A percentile compares a stretch with the other conserved stretches of the same genome.
These are phyloP conservation scores for Copidosoma aretas DNA, from an alignment of 2,888 invertebrate species.

Conservation along the genomic window DNA sequence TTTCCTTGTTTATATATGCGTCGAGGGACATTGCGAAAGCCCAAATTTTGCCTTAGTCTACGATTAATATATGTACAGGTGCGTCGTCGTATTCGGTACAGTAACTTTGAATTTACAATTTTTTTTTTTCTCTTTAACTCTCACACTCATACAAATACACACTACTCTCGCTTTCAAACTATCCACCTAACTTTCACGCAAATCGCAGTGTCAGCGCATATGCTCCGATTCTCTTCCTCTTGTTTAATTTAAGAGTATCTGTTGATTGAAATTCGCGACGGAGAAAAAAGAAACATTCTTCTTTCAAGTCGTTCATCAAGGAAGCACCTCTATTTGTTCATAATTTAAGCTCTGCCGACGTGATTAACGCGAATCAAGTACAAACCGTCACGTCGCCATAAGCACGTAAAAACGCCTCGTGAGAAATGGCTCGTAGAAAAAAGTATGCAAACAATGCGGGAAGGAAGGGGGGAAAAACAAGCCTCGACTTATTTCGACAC, in stretches of 20 bases:
- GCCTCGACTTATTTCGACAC: slow-evolving; percentile 33
- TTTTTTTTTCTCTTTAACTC: slow-evolving; percentile 26
- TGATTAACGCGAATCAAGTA: slow-evolving; percentile 30
- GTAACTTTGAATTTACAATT: slow-evolving; percentile 41
- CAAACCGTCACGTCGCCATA: slow-evolving; percentile 20
- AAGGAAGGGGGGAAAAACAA: slow-evolving; percentile 17
- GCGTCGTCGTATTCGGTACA: slow-evolving; percentile 34
- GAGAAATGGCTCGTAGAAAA: background rate
- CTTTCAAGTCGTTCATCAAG: slow-evolving; percentile 24
- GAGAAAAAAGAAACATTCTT: slow-evolving; percentile 16
- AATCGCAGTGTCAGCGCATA: slow-evolving; percentile 21
- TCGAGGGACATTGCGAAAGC: slow-evolving; percentile 41
- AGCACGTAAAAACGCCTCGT: background rate
- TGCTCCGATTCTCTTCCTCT: slow-evolving; percentile 10
- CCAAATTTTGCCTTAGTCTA: slow-evolving; percentile 43
- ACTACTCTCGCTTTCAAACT: slow-evolving; percentile 17
- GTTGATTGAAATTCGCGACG: slow-evolving; percentile 23
- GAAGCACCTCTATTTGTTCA: slow-evolving; percentile 35
- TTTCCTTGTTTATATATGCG: slow-evolving; percentile 17
- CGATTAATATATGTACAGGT: slow-evolving; percentile 40
- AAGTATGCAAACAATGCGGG: slow-evolving; percentile 18
- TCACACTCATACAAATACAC: slow-evolving; percentile 15
- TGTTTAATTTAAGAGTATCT: background rate
- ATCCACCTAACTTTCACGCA: slow-evolving; percentile 8
- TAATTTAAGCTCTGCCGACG: slow-evolving; percentile 27